A percentile compares a stretch with the other conserved stretches of the same genome.
Evolutionary conservation across 2,113 vertebrate genomes (phyloP).

Genomic region (Cinclus cinclus): DNA sequence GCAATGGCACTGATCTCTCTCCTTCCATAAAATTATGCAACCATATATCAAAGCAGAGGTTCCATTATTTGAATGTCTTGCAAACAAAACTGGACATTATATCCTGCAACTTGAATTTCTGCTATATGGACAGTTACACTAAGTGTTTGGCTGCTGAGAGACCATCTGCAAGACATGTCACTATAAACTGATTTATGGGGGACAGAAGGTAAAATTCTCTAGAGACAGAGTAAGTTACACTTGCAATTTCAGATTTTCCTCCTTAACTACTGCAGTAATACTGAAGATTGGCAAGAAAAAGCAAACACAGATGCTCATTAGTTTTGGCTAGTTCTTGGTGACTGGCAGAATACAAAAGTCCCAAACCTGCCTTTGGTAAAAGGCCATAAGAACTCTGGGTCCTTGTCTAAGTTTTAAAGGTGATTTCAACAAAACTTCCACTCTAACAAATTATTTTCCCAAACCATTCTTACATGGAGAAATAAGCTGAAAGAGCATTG

Average conservation of each 20-base stretch:
- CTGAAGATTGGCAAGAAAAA: background rate
- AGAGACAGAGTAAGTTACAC: background rate
- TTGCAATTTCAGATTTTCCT: background rate
- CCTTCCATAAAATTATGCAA: background rate
- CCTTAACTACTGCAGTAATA: background rate
- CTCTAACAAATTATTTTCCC: background rate
- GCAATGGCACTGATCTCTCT: background rate
- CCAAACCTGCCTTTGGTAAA: background rate
- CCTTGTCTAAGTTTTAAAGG: background rate
- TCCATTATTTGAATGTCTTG: background rate
- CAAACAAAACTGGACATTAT: background rate
- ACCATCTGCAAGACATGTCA: background rate
- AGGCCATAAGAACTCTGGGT: background rate
- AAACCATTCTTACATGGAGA: background rate
- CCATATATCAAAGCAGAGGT: background rate
- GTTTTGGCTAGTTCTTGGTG: background rate
- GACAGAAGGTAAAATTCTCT: background rate
- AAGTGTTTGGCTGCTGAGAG: background rate
- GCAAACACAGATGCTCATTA: background rate
- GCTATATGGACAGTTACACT: background rate
- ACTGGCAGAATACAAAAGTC: background rate
- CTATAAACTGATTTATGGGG: background rate
- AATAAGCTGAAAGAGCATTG: background rate
- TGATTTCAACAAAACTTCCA: background rate
- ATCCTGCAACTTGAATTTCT: background rate